Evolutionary conservation across 2,113 vertebrate species (phyloP), one percentile per base, ranked within the genome.

Genomic region (Recurvirostra avosetta): DNA sequence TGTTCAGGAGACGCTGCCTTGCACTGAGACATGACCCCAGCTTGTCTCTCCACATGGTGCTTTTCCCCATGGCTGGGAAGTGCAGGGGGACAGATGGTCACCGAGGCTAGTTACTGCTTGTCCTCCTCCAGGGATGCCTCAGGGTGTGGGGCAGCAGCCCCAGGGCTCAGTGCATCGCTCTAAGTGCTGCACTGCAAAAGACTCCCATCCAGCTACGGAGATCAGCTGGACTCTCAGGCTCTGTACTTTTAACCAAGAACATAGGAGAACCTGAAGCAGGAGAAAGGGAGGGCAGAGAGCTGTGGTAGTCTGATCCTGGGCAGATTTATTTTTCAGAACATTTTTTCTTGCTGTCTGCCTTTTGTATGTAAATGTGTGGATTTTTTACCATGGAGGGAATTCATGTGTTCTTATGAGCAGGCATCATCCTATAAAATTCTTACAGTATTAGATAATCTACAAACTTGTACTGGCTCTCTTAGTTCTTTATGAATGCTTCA

Each of bases 1-100:
- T 29, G 8, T 26, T 78, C 52, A 49, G 56, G 61, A 71, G 66
- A 13, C 22, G 38, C 30, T 95, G 56, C 15, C 34, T 86, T 63
- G 71, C 50, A 58, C 30, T 30, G 50, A 87, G 45, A 36, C 27
- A 30, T 4, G 26, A 61, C 17, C 34, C 19, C 45, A 75, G 11
- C 11, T 80, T 65, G 38, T 38, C 2, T 45, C 23, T 71, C 52
- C 20, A 5, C 0, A 0, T 15, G 26, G 3, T 15, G 12, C 22
- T 72, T 86, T 55, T 50, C 15, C 49, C 29, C 12, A 25, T 7
- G 32, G 19, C 25, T 12, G 29, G 41, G 14, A 81, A 72, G 36
- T 3, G 9, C 14, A 13, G 36, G 32, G 79, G 25, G 72, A 27
- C 18, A 63, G 76, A 29, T 25, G 40, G 62, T 11, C 72, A 84